Conservation (phyloP, 1,140 invertebrate species). For the Scaptomyza pallida region DNA sequence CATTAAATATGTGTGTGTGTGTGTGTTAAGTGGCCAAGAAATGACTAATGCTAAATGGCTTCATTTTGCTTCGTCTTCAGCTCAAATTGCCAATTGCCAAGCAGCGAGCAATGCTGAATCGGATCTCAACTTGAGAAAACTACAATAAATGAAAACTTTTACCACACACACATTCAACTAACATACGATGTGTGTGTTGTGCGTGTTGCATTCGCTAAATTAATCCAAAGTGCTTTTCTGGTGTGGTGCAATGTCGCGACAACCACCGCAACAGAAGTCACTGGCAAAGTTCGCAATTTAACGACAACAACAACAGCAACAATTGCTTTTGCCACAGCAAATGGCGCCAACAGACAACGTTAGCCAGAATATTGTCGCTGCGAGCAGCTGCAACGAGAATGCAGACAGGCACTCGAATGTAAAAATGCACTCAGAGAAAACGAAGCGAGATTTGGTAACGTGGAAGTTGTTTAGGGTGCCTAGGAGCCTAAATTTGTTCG, state of each 20-base stretch:
- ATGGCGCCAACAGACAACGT: conserved; percentile 40
- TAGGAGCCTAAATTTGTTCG: too few relatives aligned
- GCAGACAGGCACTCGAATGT: conserved; percentile 51
- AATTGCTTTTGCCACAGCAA: conserved; percentile 35
- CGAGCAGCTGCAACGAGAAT: conserved; percentile 66
- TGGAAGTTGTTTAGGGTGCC: too few relatives aligned
- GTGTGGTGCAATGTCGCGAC: conserved; percentile 39
- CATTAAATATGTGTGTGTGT: conserved; percentile 16
- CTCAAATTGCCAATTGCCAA: conserved; percentile 63
- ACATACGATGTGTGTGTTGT: conserved; percentile 1
- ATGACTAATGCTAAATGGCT: conserved; percentile 55
- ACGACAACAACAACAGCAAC: conserved; percentile 55
- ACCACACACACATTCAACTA: not conserved
- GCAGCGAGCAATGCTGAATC: not conserved
- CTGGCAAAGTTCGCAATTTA: conserved; percentile 58
- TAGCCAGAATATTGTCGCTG: conserved; percentile 52
- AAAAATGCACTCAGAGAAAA: conserved; percentile 2
- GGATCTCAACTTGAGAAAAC: conserved; percentile 33
- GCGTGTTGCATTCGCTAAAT: conserved; percentile 63
- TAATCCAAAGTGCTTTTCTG: conserved; percentile 69
- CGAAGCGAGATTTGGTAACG: not conserved
- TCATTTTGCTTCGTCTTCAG: conserved; percentile 49
- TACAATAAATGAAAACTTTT: conserved; percentile 60
- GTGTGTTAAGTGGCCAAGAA: conserved; percentile 22
- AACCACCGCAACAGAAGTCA: conserved; percentile 48